Percentiles rank a stretch among this genome's conserved stretches.
phyloP scores from a whole-genome alignment of 2,797 vertebrate genomes.

The Enteromius radiatus region DNA sequence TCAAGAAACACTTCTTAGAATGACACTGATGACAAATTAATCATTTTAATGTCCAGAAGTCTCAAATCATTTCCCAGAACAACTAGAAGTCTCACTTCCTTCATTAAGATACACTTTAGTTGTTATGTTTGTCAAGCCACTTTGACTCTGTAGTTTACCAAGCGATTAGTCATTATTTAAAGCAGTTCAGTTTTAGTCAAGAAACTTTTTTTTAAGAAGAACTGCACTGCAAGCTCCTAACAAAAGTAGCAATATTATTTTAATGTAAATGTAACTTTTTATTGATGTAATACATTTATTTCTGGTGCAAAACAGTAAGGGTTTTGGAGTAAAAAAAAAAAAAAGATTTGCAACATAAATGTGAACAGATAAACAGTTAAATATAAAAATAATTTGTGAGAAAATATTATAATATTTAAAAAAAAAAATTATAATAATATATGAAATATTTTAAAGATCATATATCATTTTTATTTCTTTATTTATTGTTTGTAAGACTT shows the following conservation, averaged over 20 bases:
- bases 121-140: background rate
- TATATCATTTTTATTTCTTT: background rate
- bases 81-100: background rate
- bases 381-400: background rate
- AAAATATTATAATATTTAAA: background rate
- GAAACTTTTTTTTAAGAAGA: background rate
- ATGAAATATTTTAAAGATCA: background rate
- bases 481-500: background rate
- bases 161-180: background rate
- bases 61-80: background rate
- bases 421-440: background rate
- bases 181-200: background rate
- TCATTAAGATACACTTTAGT: background rate
- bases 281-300: background rate
- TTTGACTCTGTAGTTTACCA: background rate
- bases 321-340: background rate
- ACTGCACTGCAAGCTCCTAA: background rate
- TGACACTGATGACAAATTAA: background rate
- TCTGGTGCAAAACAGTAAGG: background rate
- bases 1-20: background rate
- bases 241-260: background rate
- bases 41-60: background rate
- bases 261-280: background rate
- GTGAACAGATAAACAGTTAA: background rate
- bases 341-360: background rate